Conservation (phyloP, 2,888 invertebrate genomes). For the Ashinkailepas kermadecensis region DNA sequence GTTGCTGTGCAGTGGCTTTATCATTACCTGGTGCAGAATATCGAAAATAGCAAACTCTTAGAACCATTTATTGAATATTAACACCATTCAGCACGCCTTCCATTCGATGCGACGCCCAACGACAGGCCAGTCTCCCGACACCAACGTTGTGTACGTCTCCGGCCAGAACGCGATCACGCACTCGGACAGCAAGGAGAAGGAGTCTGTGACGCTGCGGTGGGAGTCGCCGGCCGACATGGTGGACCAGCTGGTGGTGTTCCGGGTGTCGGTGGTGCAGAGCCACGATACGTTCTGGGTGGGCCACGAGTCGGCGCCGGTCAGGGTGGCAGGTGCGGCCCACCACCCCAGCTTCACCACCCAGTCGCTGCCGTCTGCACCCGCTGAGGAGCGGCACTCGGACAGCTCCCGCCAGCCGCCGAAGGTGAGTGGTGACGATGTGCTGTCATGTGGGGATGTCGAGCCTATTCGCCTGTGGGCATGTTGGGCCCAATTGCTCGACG, state of each 20-base stretch:
- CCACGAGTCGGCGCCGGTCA: constrained; percentile 28
- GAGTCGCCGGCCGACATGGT: constrained; percentile 28
- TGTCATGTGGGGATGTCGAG: not conserved
- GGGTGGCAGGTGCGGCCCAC: not conserved
- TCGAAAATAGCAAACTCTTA: too few species aligned
- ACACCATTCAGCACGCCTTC: too few species aligned
- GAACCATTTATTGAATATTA: too few species aligned
- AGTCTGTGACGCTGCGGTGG: constrained; percentile 28
- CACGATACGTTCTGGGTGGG: constrained; percentile 31
- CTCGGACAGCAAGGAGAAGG: constrained; percentile 26
- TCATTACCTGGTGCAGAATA: not conserved
- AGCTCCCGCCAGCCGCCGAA: not conserved
- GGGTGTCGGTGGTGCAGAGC: constrained; percentile 32
- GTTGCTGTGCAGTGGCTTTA: not conserved
- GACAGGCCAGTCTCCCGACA: not conserved
- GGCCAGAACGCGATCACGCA: constrained; percentile 29
- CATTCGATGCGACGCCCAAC: not conserved
- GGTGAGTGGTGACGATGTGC: not conserved
- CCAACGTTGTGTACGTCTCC: not conserved
- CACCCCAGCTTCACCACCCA: too few species aligned
- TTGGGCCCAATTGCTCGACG: not conserved
- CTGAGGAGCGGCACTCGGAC: too few species aligned
- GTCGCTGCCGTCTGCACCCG: too few species aligned
- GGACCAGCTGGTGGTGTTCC: constrained; percentile 28
- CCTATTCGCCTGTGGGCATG: not conserved